Percentiles rank a stretch among this genome's conserved stretches.
Evolutionary conservation across 1,140 invertebrate genomes (phyloP).

Genomic region (Venturia canescens): DNA sequence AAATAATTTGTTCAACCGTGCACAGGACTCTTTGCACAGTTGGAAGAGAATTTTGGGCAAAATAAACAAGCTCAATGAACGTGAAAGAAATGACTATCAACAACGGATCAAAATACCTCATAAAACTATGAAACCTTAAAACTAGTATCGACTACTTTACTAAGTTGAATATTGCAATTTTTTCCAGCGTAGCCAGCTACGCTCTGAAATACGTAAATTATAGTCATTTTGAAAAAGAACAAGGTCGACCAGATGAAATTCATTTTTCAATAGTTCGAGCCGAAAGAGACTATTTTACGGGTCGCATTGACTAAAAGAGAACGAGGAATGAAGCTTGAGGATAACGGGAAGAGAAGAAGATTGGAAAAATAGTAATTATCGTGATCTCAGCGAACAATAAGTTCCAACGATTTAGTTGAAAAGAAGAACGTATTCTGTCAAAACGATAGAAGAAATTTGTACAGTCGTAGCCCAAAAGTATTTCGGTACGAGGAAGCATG

Average conservation of each 20-base stretch:
- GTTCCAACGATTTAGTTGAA: neutral
- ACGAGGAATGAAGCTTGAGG: neutral
- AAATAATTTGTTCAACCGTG: constrained; percentile 63
- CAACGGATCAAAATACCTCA: constrained; percentile 57
- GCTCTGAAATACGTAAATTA: constrained; percentile 48
- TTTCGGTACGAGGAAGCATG: neutral
- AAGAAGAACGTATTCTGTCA: too few species aligned
- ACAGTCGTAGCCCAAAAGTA: too few species aligned
- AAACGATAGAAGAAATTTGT: too few species aligned
- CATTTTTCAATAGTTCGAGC: neutral
- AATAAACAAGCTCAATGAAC: constrained; percentile 49
- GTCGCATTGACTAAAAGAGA: neutral
- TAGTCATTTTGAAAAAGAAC: constrained; percentile 2
- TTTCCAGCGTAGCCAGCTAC: constrained; percentile 64
- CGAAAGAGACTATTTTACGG: constrained; percentile 19
- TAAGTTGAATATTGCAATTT: constrained; percentile 51
- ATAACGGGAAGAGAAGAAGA: neutral
- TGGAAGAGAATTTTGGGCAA: constrained; percentile 2
- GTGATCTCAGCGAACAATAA: neutral
- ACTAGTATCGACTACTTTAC: neutral
- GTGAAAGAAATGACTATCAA: constrained; percentile 62
- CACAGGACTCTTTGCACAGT: constrained; percentile 55
- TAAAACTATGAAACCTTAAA: constrained; percentile 11
- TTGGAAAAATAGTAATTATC: neutral
- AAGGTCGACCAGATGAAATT: constrained; percentile 16